phyloP scores from a whole-genome alignment of 1,140 invertebrate genomes.

The Tenebrio molitor region DNA sequence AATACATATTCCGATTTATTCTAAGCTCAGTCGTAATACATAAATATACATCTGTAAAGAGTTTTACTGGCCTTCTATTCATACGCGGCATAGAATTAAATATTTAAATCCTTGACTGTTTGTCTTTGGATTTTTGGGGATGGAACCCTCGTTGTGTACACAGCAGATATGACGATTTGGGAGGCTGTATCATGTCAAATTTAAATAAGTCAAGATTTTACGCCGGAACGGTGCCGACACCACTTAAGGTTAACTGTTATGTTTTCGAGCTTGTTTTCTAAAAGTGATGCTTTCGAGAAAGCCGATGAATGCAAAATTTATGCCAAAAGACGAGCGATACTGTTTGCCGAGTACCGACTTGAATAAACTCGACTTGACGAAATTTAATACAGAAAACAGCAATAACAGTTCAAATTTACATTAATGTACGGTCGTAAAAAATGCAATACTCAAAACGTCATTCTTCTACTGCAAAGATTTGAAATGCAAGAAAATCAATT shows the following conservation, averaged over 20 bases:
- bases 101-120: conserved; percentile 42
- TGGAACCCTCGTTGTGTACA: conserved; percentile 1
- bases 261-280: not conserved
- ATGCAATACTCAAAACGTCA: no score
- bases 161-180: conserved; percentile 25
- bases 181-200: conserved; percentile 20
- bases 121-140: conserved; percentile 37
- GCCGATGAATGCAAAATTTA: not conserved
- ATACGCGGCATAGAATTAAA: conserved; percentile 43
- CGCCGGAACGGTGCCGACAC: not conserved
- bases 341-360: not conserved
- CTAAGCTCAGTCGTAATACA: conserved; percentile 42
- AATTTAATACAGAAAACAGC: no score
- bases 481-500: no score
- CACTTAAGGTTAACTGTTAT: conserved; percentile 19
- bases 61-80: conserved; percentile 44
- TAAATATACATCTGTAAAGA: conserved; percentile 50
- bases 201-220: conserved; percentile 8
- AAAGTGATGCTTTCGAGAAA: not conserved
- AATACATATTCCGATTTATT: conserved; percentile 49
- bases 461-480: no score
- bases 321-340: conserved; percentile 1
- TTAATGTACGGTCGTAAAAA: no score
- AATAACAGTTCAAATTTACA: no score
- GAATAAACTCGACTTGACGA: not conserved